A percentile compares a stretch with the other conserved stretches of the same genome.
Evolutionary conservation across 2,797 vertebrate species (phyloP).

Genomic region (Cirrhinus molitorella): DNA sequence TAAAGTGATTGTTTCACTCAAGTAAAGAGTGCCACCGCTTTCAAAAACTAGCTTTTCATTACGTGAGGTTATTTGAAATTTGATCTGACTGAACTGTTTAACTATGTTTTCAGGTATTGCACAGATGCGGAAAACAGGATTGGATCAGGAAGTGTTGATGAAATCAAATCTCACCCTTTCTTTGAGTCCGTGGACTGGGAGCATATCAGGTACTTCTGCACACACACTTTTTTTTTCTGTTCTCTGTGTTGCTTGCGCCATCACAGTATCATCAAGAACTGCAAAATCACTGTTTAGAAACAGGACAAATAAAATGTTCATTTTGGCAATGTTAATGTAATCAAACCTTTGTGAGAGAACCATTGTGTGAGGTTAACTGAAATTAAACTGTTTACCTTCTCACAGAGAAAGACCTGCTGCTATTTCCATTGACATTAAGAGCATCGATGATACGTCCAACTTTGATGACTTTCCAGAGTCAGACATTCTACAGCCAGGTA

Average conservation of each 20-base stretch:
- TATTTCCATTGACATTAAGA: conserved; percentile 97
- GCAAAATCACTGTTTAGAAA: neutral
- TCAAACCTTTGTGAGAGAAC: conserved; percentile 2
- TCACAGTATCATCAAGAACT: neutral
- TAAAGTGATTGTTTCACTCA: neutral
- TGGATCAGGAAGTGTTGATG: conserved; percentile 91
- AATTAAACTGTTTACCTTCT: conserved; percentile 4
- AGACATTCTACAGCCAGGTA: conserved; percentile 94
- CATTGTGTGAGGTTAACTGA: neutral
- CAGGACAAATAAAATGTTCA: neutral
- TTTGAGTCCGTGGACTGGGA: conserved; percentile 99
- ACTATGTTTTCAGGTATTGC: conserved; percentile 86
- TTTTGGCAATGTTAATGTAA: neutral
- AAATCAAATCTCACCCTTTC: conserved; percentile 93
- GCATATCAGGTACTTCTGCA: conserved; percentile 89
- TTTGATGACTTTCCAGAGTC: conserved; percentile 98
- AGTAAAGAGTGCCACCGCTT: neutral
- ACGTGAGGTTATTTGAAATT: neutral
- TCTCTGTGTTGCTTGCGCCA: neutral
- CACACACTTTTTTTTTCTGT: no score
- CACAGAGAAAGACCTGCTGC: conserved; percentile 93
- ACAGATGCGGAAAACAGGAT: conserved; percentile 93
- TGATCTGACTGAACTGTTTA: neutral
- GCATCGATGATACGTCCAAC: conserved; percentile 97
- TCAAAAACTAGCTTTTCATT: neutral